Evolutionary conservation across 1,140 invertebrate species (phyloP).

Genomic region (Sweltsa coloradensis): DNA sequence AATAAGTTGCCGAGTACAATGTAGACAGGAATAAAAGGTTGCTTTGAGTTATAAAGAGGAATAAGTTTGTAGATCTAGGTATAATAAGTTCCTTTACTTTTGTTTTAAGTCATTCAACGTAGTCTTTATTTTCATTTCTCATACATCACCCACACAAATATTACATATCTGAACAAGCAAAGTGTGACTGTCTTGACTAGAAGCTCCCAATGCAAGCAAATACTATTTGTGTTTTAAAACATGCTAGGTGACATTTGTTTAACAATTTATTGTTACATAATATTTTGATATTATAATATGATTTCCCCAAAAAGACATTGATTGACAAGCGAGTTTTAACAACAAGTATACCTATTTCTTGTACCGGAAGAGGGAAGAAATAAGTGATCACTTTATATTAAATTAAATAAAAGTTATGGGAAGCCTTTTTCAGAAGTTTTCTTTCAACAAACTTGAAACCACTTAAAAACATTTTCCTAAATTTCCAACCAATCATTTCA

Average conservation of each 20-base stretch:
- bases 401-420: not conserved
- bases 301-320: not conserved
- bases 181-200: slow-evolving; percentile 12
- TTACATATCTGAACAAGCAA: slow-evolving; percentile 10
- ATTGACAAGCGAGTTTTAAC: slow-evolving; percentile 12
- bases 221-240: slow-evolving; percentile 9
- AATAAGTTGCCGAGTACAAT: too few relatives aligned
- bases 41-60: too few relatives aligned
- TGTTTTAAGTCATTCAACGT: too few relatives aligned
- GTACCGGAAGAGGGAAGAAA: not conserved
- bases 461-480: not conserved
- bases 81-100: too few relatives aligned
- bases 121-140: too few relatives aligned
- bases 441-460: not conserved
- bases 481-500: not conserved
- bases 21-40: too few relatives aligned
- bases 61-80: too few relatives aligned
- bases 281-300: slow-evolving; percentile 5
- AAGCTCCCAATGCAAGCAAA: slow-evolving; percentile 11
- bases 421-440: not conserved
- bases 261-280: slow-evolving; percentile 4
- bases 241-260: too few relatives aligned
- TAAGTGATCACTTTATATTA: not conserved
- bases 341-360: slow-evolving; percentile 6
- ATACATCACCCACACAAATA: slow-evolving; percentile 14